phyloP scores from a whole-genome alignment of 2,888 invertebrate genomes.

The Halocaridina rubra region DNA sequence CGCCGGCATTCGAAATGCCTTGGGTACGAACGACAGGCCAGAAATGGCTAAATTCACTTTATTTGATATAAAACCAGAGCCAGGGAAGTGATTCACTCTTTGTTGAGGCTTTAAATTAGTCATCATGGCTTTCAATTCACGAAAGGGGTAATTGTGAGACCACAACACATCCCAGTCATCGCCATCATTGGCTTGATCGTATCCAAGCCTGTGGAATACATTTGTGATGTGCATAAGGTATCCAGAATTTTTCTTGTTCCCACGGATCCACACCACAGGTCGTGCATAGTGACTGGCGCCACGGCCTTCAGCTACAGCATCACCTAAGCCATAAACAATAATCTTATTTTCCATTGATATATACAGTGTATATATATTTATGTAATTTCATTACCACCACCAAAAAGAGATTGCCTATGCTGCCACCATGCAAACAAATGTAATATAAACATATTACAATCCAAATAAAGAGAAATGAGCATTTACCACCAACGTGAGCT shows the following conservation, averaged over 20 bases:
- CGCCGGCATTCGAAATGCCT: constrained; percentile 85
- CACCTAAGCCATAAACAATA: no score
- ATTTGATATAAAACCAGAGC: constrained; percentile 91
- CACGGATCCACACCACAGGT: constrained; percentile 56
- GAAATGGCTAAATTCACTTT: constrained; percentile 90
- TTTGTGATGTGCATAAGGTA: constrained; percentile 84
- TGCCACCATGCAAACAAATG: no score
- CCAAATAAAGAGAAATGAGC: no score
- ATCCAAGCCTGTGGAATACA: constrained; percentile 81
- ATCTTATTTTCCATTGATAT: no score
- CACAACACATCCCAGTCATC: constrained; percentile 88
- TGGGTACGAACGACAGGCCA: constrained; percentile 82
- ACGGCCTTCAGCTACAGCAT: constrained; percentile 33
- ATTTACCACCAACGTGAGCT: constrained; percentile 2
- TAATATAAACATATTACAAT: no score
- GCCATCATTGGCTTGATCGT: constrained; percentile 71
- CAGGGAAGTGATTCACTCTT: constrained; percentile 91
- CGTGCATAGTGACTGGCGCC: constrained; percentile 13
- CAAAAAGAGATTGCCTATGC: no score
- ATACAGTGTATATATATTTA: no score
- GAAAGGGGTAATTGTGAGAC: constrained; percentile 94
- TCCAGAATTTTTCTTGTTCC: constrained; percentile 72
- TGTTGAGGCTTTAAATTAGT: constrained; percentile 57
- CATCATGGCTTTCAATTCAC: constrained; percentile 69
- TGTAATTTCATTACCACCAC: no score